phyloP scores from a whole-genome alignment of 92 coral and sea anemone genomes.

The Blastomussa wellsi region DNA sequence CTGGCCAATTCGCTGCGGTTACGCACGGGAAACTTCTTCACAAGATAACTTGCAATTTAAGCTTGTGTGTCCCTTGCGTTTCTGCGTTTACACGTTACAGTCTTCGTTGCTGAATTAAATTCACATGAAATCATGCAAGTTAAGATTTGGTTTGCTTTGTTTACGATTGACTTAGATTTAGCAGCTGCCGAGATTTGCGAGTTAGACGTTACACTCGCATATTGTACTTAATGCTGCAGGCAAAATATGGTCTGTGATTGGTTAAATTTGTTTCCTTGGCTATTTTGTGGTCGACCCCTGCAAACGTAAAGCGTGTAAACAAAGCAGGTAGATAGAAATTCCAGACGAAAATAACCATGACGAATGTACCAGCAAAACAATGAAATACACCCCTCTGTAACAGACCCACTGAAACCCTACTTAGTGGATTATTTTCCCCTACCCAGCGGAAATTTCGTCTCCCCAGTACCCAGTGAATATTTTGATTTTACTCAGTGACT shows the following conservation, averaged over 20 bases:
- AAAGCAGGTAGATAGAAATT: conserved; percentile 17
- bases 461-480: too few relatives aligned
- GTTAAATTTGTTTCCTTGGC: not conserved
- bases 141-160: not conserved
- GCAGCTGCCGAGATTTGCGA: conserved; percentile 11
- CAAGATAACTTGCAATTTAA: not conserved
- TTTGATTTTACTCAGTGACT: too few relatives aligned
- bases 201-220: not conserved
- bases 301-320: conserved; percentile 27
- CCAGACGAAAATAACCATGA: conserved; percentile 26
- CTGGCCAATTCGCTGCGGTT: not conserved
- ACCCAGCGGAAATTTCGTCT: too few relatives aligned
- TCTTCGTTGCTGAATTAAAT: not conserved
- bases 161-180: not conserved
- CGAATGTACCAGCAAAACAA: not conserved
- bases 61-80: not conserved
- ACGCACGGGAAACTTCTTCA: too few relatives aligned
- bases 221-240: not conserved
- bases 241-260: not conserved
- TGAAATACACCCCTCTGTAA: not conserved
- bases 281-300: conserved; percentile 12
- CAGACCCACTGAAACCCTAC: too few relatives aligned
- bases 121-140: not conserved
- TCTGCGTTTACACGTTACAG: not conserved
- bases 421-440: too few relatives aligned